These are phyloP conservation scores for Seriola rivoliana DNA, from an alignment of 2,113 vertebrate genomes.

Conservation along the genomic window DNA sequence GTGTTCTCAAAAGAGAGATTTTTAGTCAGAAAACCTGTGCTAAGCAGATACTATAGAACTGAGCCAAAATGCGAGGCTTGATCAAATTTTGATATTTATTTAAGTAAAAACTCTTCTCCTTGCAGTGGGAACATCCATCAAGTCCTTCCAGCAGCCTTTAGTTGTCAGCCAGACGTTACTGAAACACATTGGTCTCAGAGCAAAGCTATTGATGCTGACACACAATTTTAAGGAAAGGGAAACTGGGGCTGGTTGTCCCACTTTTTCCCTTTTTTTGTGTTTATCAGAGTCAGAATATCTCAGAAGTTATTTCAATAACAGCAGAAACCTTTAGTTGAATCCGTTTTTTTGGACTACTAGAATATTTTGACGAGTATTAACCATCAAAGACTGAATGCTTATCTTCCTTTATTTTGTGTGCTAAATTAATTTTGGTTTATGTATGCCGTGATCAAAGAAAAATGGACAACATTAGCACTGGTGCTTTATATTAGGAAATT, in stretches of 20 bases:
- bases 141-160: conserved; percentile 9
- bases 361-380: conserved; percentile 3
- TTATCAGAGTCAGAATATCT: conserved; percentile 11
- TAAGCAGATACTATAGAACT: neutral
- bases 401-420: neutral
- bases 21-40: neutral
- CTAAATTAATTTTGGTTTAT: conserved; percentile 2
- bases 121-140: conserved; percentile 42
- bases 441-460: neutral
- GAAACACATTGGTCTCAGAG: conserved; percentile 26
- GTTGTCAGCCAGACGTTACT: conserved; percentile 18
- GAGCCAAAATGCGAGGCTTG: neutral
- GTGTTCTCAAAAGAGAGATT: neutral
- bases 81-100: conserved; percentile 4
- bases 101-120: conserved; percentile 11
- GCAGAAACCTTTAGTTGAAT: neutral
- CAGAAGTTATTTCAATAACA: neutral
- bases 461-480: neutral
- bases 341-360: neutral
- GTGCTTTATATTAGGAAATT: neutral
- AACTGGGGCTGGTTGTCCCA: conserved; percentile 42
- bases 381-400: neutral
- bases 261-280: conserved; percentile 12
- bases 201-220: conserved; percentile 42
- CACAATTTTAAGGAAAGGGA: conserved; percentile 30